Conservation (phyloP, 2,888 invertebrate genomes). For the Notodonta ziczac region DNA sequence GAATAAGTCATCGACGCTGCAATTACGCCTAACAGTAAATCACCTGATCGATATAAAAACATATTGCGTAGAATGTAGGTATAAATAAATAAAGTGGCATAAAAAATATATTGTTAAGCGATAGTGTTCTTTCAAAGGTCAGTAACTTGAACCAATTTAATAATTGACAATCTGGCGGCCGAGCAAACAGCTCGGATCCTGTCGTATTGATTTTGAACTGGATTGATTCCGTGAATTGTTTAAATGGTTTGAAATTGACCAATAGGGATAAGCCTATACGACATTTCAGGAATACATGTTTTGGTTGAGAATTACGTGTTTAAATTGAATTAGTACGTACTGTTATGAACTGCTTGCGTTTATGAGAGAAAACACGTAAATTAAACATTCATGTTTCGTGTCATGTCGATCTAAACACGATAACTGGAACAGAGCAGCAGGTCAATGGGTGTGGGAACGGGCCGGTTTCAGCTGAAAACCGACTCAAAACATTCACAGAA, state of each 20-base stretch:
- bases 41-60: constrained; percentile 7
- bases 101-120: background rate
- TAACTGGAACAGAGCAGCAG: constrained; percentile 29
- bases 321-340: background rate
- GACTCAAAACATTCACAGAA: background rate
- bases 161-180: constrained; percentile 13
- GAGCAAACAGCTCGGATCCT: constrained; percentile 13
- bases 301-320: too few relatives aligned
- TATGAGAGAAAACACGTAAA: constrained; percentile 17
- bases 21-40: constrained; percentile 1
- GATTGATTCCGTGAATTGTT: constrained; percentile 21
- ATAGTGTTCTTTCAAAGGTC: background rate
- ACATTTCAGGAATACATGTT: background rate
- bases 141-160: background rate
- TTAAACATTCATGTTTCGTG: constrained; percentile 31
- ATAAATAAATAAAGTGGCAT: background rate
- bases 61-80: background rate
- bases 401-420: constrained; percentile 19
- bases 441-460: constrained; percentile 23
- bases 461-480: background rate
- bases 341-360: constrained; percentile 13
- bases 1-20: constrained; percentile 17
- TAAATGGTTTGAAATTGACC: constrained; percentile 16
- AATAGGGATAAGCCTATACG: background rate
- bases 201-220: constrained; percentile 15